These are phyloP conservation scores for Cynodonichthys magdalenae DNA, from an alignment of 2,797 vertebrate species.

Conservation along the genomic window DNA sequence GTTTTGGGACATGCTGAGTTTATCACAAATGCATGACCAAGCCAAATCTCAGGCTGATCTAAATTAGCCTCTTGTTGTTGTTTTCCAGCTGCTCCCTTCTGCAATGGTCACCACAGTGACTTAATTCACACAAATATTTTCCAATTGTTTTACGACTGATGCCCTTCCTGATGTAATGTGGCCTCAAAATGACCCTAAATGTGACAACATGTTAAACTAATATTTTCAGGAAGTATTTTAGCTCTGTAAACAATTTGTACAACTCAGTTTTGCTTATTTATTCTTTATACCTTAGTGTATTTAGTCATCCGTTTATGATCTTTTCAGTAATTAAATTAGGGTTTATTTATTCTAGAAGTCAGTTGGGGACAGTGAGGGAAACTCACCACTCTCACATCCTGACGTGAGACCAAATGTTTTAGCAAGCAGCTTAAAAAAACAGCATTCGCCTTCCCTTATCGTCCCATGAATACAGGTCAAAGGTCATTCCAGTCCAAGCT, in stretches of 20 bases:
- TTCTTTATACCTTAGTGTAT: not conserved
- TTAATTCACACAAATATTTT: too few relatives aligned
- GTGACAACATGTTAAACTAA: not conserved
- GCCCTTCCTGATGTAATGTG: too few relatives aligned
- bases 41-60: not conserved
- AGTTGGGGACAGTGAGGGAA: not conserved
- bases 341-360: not conserved
- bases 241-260: not conserved
- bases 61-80: too few relatives aligned
- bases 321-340: not conserved
- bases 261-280: not conserved
- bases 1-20: not conserved
- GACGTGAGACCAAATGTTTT: not conserved
- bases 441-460: too few relatives aligned
- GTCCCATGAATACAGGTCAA: not conserved
- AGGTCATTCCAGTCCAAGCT: not conserved
- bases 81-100: too few relatives aligned
- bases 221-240: slow-evolving; percentile 1
- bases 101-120: too few relatives aligned
- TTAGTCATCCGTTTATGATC: not conserved
- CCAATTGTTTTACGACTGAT: too few relatives aligned
- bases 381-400: not conserved
- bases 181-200: too few relatives aligned
- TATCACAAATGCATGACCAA: not conserved
- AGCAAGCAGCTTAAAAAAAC: not conserved